These are phyloP conservation scores for Neolamprologus sp. DNA, from an alignment of 2,113 vertebrate genomes.

Conservation along the genomic window DNA sequence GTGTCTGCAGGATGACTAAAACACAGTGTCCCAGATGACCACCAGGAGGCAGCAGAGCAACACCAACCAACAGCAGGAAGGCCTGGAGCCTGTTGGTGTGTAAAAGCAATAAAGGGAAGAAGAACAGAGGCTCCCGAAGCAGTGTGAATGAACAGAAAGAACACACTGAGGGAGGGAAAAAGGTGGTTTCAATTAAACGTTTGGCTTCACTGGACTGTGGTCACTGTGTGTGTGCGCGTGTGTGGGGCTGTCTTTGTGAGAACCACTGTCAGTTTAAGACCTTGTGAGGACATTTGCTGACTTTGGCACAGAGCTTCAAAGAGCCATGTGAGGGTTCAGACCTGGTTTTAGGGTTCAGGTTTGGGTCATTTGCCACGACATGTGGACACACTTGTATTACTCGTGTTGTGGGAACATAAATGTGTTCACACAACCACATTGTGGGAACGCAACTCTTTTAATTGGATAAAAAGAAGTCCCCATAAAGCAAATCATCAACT, in stretches of 20 bases:
- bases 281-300: neutral
- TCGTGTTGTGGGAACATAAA: neutral
- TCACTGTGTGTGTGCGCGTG: neutral
- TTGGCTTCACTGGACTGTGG: neutral
- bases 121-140: neutral
- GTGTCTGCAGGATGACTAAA: neutral
- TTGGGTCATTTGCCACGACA: neutral
- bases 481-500: neutral
- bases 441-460: neutral
- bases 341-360: neutral
- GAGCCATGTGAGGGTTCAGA: neutral
- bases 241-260: neutral
- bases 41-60: conserved; percentile 25
- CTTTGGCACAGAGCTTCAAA: neutral
- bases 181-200: conserved; percentile 13
- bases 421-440: neutral
- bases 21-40: neutral
- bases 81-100: neutral
- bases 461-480: neutral
- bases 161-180: neutral
- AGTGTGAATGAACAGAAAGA: neutral
- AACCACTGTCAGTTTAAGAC: neutral
- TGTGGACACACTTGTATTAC: neutral
- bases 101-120: neutral
- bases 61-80: neutral